These are phyloP conservation scores for Sardinella longiceps DNA, from an alignment of 2,797 vertebrate genomes.

Conservation along the genomic window DNA sequence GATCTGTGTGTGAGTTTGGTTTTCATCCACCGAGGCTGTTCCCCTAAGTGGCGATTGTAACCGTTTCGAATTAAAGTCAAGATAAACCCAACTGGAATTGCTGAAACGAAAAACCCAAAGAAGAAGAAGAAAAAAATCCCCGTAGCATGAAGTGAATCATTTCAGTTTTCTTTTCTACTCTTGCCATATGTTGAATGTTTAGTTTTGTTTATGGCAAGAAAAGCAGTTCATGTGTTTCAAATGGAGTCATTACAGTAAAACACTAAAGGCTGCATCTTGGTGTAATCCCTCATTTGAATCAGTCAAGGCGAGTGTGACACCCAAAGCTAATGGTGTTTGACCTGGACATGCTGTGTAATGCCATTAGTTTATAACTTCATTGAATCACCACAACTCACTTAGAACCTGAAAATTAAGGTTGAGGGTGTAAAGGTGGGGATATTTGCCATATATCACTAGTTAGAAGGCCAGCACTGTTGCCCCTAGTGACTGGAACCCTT, in stretches of 20 bases:
- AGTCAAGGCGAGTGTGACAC: not conserved
- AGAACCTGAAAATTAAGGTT: constrained; percentile 17
- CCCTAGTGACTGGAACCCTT: not conserved
- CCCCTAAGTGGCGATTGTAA: constrained; percentile 3
- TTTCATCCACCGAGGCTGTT: not conserved
- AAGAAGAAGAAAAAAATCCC: not conserved
- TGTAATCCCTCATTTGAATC: constrained; percentile 4
- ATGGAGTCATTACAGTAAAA: not conserved
- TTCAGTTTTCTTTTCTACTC: constrained; percentile 23
- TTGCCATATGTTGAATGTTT: constrained; percentile 25
- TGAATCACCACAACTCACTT: constrained; percentile 28
- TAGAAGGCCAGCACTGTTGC: not conserved
- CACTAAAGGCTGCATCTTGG: not conserved
- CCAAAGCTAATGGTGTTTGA: constrained; percentile 12
- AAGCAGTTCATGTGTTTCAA: not conserved
- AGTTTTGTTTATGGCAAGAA: constrained; percentile 29
- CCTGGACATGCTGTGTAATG: constrained; percentile 26
- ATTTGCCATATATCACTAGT: constrained; percentile 4
- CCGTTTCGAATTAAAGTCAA: constrained; percentile 45
- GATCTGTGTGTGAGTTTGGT: constrained; percentile 4
- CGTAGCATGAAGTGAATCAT: constrained; percentile 14
- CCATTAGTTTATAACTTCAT: constrained; percentile 35
- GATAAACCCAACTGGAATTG: constrained; percentile 37
- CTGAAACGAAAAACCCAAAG: constrained; percentile 21
- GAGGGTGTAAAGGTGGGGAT: not conserved